Conservation (phyloP, 1,140 invertebrate species). For the Neomicropteryx cornuta region DNA sequence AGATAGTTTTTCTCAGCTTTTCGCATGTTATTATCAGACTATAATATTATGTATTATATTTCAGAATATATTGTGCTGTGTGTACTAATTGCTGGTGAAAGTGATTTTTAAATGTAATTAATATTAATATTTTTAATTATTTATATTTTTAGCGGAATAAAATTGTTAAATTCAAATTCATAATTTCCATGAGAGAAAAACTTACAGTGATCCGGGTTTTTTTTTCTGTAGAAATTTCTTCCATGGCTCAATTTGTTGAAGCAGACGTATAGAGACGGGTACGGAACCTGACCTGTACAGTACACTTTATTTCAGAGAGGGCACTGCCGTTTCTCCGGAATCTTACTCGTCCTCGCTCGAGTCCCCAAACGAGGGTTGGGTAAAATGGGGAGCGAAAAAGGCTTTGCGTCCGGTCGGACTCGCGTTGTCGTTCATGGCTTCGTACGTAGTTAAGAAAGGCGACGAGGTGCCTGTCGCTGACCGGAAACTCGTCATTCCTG, state of each 20-base stretch:
- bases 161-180: too few species aligned
- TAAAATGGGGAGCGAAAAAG: conserved; percentile 27
- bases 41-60: too few species aligned
- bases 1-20: too few species aligned
- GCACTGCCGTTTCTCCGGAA: conserved; percentile 24
- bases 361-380: conserved; percentile 29
- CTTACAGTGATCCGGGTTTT: neutral
- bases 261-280: too few species aligned
- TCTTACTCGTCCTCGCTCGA: conserved; percentile 29
- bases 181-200: too few species aligned
- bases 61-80: too few species aligned
- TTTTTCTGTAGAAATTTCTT: neutral
- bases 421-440: conserved; percentile 25
- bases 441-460: conserved; percentile 18
- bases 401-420: conserved; percentile 28
- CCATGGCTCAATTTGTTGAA: neutral
- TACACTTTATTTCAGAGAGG: conserved; percentile 25
- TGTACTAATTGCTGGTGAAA: too few species aligned
- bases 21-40: too few species aligned
- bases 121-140: too few species aligned
- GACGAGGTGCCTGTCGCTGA: conserved; percentile 30
- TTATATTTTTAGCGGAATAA: too few species aligned
- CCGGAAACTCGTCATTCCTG: conserved; percentile 27
- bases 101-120: too few species aligned
- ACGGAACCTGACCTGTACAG: too few species aligned